A percentile compares a stretch with the other conserved stretches of the same genome.
Evolutionary conservation across 2,113 vertebrate species (phyloP).

Genomic region (Triplophysa dalaica): DNA sequence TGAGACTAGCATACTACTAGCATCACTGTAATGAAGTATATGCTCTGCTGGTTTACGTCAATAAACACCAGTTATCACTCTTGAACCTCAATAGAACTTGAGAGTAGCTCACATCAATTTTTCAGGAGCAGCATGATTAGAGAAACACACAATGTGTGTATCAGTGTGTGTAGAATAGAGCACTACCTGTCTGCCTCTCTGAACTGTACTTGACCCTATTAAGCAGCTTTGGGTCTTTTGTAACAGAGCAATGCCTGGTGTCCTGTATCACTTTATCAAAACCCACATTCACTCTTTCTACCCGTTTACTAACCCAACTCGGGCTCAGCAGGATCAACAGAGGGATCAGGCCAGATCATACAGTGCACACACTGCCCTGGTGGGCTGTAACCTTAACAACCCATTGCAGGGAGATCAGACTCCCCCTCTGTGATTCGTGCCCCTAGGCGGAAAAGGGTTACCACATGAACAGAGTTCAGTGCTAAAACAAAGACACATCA

Average conservation of each 20-base stretch:
- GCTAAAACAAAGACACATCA: constrained; percentile 49
- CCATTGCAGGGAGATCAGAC: constrained; percentile 17
- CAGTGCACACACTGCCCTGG: constrained; percentile 28
- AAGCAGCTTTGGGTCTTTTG: constrained; percentile 40
- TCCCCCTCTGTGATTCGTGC: neutral
- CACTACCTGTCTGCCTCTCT: constrained; percentile 34
- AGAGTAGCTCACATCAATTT: constrained; percentile 43
- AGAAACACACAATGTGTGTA: neutral
- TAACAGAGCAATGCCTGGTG: constrained; percentile 24
- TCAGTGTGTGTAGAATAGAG: constrained; percentile 11
- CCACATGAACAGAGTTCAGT: constrained; percentile 39
- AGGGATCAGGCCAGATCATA: constrained; percentile 33
- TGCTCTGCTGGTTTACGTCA: constrained; percentile 5
- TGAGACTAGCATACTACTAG: no score
- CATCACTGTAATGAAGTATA: neutral
- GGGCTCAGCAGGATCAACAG: neutral
- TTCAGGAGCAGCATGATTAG: constrained; percentile 31
- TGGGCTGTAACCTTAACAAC: constrained; percentile 46
- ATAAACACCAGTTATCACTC: neutral
- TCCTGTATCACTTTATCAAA: constrained; percentile 46
- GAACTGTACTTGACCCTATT: constrained; percentile 52
- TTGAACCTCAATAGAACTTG: constrained; percentile 31
- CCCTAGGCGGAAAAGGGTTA: constrained; percentile 38
- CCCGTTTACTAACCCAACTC: constrained; percentile 37
- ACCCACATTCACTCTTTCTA: constrained; percentile 13